These are phyloP conservation scores for Geothlypis trichas DNA, from an alignment of 2,113 vertebrate species.

Conservation along the genomic window DNA sequence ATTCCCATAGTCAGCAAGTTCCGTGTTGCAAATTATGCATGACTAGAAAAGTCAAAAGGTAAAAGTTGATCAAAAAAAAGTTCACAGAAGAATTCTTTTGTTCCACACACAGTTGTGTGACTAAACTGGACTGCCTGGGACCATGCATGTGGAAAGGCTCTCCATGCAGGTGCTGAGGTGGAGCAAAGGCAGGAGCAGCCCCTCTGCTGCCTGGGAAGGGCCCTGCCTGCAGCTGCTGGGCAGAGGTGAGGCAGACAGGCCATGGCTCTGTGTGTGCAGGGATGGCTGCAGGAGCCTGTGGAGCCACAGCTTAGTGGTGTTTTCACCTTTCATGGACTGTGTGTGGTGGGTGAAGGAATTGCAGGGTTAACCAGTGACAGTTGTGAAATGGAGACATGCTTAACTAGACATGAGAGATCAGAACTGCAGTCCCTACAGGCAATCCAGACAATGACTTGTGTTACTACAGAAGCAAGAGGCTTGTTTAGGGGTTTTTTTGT, in stretches of 20 bases:
- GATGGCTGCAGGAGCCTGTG: background rate
- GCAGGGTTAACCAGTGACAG: background rate
- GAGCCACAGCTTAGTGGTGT: background rate
- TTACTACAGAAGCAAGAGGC: background rate
- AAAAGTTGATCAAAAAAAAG: background rate
- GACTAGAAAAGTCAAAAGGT: background rate
- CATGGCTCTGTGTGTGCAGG: background rate
- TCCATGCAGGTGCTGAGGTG: background rate
- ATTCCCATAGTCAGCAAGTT: background rate
- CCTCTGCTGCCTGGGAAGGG: background rate
- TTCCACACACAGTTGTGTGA: background rate
- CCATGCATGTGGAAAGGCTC: background rate
- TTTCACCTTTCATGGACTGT: background rate
- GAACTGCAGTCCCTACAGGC: background rate
- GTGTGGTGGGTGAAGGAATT: background rate
- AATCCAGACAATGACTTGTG: background rate
- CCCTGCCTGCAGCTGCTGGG: background rate
- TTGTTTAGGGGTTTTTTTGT: background rate
- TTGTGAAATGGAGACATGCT: constrained; percentile 6
- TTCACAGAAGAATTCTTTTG: background rate
- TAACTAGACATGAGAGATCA: background rate
- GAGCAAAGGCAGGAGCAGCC: background rate
- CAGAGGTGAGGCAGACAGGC: background rate
- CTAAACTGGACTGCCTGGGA: background rate
- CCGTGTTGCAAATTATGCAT: background rate